Base-by-base conservation (phyloP, 2,888 invertebrate species). In the Hydropsyche betteni region DNA sequence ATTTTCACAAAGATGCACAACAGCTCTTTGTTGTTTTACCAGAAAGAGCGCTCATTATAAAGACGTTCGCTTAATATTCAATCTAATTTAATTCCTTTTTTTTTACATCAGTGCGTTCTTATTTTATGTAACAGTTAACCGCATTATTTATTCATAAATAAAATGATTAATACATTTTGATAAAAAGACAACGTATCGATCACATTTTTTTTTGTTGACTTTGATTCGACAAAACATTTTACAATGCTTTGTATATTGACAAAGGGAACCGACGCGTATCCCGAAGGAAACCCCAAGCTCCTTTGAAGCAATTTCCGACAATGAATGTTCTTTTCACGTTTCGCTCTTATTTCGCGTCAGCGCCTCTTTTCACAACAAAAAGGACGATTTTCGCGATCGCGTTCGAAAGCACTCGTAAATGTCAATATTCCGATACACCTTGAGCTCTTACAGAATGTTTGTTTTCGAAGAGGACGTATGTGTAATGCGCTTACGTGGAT, bases 11-110 rank as follows among this genome's bases (percentile, higher is more conserved):
- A 36, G 44, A 44, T 33, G 34, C 12, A 36, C 36, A 64, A 12
- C 34, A 12, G 64, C 36, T 10, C 64, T 64, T 64, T 58, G 24
- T 58, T 64, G 64, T 64, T 64, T 34, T 64, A 55, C 12, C 55
- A 36, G 12, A 33, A 61, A 55, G 12, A 61, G 6, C 34, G 6
- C 64, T 64, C 36, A 64, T 64, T 64, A 64, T 64, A 64, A 64
- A 64, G 64, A 64, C 64, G 64, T 64, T 64, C 34, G 34, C 36
- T 36, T 64, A 64, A 64, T 36, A 33, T 64, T 64, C 64, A 64
- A 64, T 64, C 64, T 33, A 64, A 64, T 33, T 36, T 33, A 34
- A 58, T 58, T 58, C 24, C 4, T 44, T 44, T 44, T 44, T 44
- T 44, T 44, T 44, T 10, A 44, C 58, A 58, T 8, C 58, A 24